phyloP scores from a whole-genome alignment of 2,797 vertebrate species.

The Melanitta fusca region DNA sequence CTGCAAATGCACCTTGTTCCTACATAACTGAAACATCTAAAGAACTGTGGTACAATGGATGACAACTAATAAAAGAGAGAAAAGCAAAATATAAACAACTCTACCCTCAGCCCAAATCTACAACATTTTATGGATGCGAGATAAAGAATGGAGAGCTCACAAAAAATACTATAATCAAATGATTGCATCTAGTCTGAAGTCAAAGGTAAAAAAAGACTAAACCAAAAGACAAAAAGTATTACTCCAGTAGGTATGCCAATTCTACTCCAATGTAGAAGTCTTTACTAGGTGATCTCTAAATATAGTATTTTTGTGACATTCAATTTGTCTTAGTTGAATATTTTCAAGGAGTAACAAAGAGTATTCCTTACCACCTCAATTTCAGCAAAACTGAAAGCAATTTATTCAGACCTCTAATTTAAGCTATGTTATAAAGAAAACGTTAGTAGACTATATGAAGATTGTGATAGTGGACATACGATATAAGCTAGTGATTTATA shows the following conservation, averaged over 20 bases:
- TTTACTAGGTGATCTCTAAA: background rate
- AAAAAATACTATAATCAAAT: background rate
- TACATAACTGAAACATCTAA: background rate
- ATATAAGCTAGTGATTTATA: background rate
- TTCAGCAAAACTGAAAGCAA: background rate
- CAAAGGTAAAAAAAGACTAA: background rate
- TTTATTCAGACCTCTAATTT: background rate
- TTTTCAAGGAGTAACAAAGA: background rate
- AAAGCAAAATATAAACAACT: background rate
- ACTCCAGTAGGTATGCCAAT: background rate
- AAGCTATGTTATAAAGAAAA: background rate
- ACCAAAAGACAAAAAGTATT: background rate
- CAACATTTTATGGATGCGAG: background rate
- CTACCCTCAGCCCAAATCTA: background rate
- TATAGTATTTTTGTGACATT: background rate
- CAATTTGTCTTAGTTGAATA: background rate
- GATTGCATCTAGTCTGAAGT: background rate
- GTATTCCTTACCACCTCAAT: background rate
- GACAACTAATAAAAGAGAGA: background rate
- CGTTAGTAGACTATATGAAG: background rate
- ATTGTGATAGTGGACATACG: background rate
- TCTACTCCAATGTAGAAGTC: background rate
- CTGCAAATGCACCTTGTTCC: conserved; percentile 7
- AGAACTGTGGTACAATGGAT: background rate
- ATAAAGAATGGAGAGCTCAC: background rate